Percentiles rank a stretch among this genome's conserved stretches.
These are phyloP conservation scores for Phortica magna DNA, from an alignment of 2,888 invertebrate species.

Conservation along the genomic window DNA sequence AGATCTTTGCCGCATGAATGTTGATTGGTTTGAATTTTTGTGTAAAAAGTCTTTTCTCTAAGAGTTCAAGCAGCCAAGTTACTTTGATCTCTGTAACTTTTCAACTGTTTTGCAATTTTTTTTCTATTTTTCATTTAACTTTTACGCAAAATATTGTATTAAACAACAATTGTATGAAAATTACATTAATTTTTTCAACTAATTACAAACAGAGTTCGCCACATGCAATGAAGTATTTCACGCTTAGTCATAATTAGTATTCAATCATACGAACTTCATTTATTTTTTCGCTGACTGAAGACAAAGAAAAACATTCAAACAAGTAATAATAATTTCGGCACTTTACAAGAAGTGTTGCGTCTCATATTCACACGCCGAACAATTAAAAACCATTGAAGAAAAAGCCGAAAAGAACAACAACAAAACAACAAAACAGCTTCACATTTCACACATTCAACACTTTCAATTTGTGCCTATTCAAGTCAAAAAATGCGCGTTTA, in stretches of 20 bases:
- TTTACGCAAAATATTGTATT: too few species aligned
- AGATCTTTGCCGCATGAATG: too few species aligned
- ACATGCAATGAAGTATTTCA: neutral
- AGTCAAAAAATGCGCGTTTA: neutral
- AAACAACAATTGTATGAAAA: too few species aligned
- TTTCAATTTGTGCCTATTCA: slow-evolving; percentile 11
- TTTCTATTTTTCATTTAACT: too few species aligned
- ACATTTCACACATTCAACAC: slow-evolving; percentile 24
- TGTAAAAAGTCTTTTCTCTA: too few species aligned
- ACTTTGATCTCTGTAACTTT: too few species aligned
- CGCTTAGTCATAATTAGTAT: slow-evolving; percentile 7
- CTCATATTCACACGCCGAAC: slow-evolving; percentile 25
- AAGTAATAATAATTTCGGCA: slow-evolving; percentile 10
- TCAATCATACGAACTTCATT: neutral
- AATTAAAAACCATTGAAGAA: slow-evolving; percentile 25
- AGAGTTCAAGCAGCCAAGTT: too few species aligned
- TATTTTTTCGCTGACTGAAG: slow-evolving; percentile 11
- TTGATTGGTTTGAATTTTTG: too few species aligned
- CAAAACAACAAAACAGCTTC: slow-evolving; percentile 11
- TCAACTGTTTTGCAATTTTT: too few species aligned
- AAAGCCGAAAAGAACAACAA: slow-evolving; percentile 13
- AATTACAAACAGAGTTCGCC: neutral
- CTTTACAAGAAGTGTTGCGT: neutral
- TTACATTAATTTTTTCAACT: neutral
- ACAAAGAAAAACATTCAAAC: slow-evolving; percentile 4